Evolutionary conservation across 2,888 invertebrate genomes (phyloP).

Genomic region (Nipponacmea schrenckii): DNA sequence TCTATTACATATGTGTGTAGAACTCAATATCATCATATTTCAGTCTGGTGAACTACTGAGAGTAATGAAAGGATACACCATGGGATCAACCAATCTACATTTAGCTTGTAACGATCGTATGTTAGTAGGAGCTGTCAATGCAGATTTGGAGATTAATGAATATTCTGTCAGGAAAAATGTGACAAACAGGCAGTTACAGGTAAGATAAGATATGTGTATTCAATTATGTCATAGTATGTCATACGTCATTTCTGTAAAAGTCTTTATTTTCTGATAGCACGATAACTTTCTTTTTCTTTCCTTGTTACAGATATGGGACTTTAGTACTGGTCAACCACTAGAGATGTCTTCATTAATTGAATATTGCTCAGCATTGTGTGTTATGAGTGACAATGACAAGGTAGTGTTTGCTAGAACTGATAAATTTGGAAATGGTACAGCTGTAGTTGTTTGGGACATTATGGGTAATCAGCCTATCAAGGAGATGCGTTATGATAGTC

Average conservation of each 20-base stretch:
- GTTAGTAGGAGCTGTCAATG: slow-evolving; percentile 66
- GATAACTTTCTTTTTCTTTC: no score
- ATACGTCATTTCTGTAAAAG: no score
- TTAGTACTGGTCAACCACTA: slow-evolving; percentile 62
- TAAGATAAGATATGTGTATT: slow-evolving; percentile 24
- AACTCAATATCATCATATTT: slow-evolving; percentile 10
- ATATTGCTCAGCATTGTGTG: slow-evolving; percentile 64
- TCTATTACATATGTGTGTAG: no score
- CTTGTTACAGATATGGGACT: slow-evolving; percentile 66
- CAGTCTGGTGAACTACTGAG: slow-evolving; percentile 66
- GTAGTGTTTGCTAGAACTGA: slow-evolving; percentile 65
- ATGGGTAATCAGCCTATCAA: slow-evolving; percentile 65
- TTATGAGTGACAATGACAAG: slow-evolving; percentile 65
- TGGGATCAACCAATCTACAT: slow-evolving; percentile 66
- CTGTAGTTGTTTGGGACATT: slow-evolving; percentile 66
- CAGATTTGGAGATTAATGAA: slow-evolving; percentile 62
- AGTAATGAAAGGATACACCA: slow-evolving; percentile 65
- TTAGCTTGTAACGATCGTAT: slow-evolving; percentile 64
- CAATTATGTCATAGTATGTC: no score
- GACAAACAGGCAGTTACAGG: slow-evolving; percentile 65
- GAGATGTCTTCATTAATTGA: slow-evolving; percentile 61
- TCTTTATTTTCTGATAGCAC: no score
- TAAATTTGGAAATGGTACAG: slow-evolving; percentile 64
- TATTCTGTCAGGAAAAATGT: slow-evolving; percentile 57
- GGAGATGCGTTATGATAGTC: slow-evolving; percentile 62